Evolutionary conservation across 2,888 invertebrate species (phyloP).

Genomic region (Lysandra coridon): DNA sequence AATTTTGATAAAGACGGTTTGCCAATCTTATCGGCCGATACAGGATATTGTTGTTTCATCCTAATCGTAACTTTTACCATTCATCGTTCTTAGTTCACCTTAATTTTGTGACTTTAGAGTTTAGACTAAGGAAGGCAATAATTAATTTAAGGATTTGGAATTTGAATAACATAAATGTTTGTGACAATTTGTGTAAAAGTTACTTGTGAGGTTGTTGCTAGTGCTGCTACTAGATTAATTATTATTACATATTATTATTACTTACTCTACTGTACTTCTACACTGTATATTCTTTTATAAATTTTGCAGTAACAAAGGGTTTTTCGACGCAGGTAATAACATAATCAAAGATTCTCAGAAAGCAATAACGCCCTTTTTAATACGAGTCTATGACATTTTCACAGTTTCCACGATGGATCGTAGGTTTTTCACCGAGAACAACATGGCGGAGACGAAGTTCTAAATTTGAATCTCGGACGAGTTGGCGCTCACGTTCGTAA

Average conservation of each 20-base stretch:
- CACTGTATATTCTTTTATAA: not conserved
- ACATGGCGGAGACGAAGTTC: constrained; percentile 80
- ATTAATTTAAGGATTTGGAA: not conserved
- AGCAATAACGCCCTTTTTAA: constrained; percentile 11
- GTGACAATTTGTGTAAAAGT: too few species aligned
- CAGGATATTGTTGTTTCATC: constrained; percentile 11
- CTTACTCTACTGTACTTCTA: not conserved
- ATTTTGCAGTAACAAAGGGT: not conserved
- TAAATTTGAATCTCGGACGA: constrained; percentile 81
- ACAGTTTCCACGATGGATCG: constrained; percentile 65
- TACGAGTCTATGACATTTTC: constrained; percentile 58
- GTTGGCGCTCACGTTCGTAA: constrained; percentile 81
- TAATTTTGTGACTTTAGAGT: not conserved
- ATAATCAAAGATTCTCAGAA: not conserved
- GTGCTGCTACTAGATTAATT: not conserved
- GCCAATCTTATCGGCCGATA: constrained; percentile 23
- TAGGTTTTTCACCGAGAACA: constrained; percentile 78
- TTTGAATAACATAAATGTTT: not conserved
- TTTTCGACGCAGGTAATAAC: not conserved
- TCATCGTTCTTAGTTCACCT: not conserved
- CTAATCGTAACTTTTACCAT: constrained; percentile 5
- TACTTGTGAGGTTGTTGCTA: not conserved
- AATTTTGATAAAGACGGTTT: not conserved
- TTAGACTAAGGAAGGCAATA: not conserved
- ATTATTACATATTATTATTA: not conserved